Evolutionary conservation across 2,888 invertebrate genomes (phyloP), one percentile per base, ranked within the genome.

Genomic region (Agrilus mali): DNA sequence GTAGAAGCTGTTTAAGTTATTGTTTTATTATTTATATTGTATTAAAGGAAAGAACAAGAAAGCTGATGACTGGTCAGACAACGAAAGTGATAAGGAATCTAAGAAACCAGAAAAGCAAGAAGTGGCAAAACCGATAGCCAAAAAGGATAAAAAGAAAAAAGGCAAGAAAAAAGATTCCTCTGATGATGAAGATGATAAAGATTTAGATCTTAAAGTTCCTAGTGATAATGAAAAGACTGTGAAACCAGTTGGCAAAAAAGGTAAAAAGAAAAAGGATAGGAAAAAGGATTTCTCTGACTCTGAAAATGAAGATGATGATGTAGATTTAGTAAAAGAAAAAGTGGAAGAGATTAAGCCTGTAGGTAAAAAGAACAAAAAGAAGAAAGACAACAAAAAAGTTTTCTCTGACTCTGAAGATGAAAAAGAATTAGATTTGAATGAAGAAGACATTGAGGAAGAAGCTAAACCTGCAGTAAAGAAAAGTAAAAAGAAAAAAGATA

Each of bases 251-350:
- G 58, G 60, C 2, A 74, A 72, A 54, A 74, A 73, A 54, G 59
- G 67, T 32, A 71, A 70, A 55, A 77, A 74, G 57, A 76, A 75
- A 70, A 69, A 69, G 57, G 69, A 64, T 50, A 73, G 72, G 56
- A 72, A 71, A 56, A 71, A 69, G 52, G 63, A 5, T 2, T 27
- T 27, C 10, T 27, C 27, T 27, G 27, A 27, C 10, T 27, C 27
- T 27, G 27, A 27, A 1, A 53, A 53, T 27, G 53, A 52, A 38
- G 38, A 50, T 3, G 36, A 14, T 51, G 53, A 50, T 38, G 41
- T 40, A 13, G 32, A 33, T 16, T 10, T 45, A 10, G 50, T 41
- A 22, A 49, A 48, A 44, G 56, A 63, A 7, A 67, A 67, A 44
- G 67, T 67, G 38, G 62, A 70, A 47, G 66, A 27, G 51, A 39